Conservation (phyloP, 2,113 vertebrate species). For the Hystrix cristata region DNA sequence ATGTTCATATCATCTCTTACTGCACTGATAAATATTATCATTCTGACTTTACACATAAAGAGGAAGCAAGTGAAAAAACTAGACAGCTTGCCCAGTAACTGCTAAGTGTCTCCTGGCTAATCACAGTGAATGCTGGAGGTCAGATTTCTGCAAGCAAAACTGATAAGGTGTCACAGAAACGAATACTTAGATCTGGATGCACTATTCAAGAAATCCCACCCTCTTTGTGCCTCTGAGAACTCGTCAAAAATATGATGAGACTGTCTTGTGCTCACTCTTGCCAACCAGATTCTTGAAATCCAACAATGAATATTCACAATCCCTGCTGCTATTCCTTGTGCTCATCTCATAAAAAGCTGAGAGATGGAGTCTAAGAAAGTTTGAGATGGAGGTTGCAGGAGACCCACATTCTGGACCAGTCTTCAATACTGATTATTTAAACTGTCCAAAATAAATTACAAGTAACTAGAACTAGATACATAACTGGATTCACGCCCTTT, state of each 20-base stretch:
- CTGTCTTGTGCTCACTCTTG: background rate
- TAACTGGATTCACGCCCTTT: background rate
- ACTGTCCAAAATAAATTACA: background rate
- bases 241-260: background rate
- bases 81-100: background rate
- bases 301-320: background rate
- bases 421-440: background rate
- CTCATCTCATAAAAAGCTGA: background rate
- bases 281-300: background rate
- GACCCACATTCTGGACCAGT: background rate
- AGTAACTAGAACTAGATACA: background rate
- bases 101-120: background rate
- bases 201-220: background rate
- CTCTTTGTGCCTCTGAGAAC: slow-evolving; percentile 22
- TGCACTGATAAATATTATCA: too few species aligned
- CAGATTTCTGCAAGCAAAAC: background rate
- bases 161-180: background rate
- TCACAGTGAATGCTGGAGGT: background rate
- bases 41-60: background rate
- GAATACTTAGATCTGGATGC: background rate
- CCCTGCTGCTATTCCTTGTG: accelerated
- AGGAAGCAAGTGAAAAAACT: background rate
- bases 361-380: background rate
- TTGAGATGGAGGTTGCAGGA: background rate
- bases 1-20: background rate